Evolutionary conservation across 2,797 vertebrate species (phyloP), one percentile per base, ranked within the genome.

Genomic region (Rhinichthys osculus): DNA sequence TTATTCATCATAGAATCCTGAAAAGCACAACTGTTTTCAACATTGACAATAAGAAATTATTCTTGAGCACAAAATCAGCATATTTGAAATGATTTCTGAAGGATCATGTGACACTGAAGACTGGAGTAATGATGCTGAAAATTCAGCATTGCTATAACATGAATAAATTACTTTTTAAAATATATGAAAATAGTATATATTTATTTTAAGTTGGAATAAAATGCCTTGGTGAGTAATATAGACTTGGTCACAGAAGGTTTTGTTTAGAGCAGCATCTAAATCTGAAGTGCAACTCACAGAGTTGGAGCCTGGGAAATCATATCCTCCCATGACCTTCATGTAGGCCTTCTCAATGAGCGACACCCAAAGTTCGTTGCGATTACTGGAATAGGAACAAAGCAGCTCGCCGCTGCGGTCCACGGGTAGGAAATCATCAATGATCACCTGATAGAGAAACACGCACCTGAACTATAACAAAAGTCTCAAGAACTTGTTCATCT

Each of bases 241-340:
- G 59, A 64, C 14, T 16, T 78, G 19, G 11, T 77, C 35, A 27
- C 21, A 59, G 4, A 40, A 78, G 27, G 23, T 59, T 35, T 47
- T 6, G 30, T 35, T 76, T 59, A 5, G 4, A 59, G 33, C 21
- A 16, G 21, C 17, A 76, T 77, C 17, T 2, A 9, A 67, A 7
- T 40, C 40, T 5, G 7, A 21, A 23, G 64, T 44, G 2, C 4
- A 85, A 95, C 96, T 95, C 92, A 99, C 98, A 69, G 98, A 99
- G 94, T 99, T 99, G 71, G 98, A 99, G 81, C 98, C 98, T 10
- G 98, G 98, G 91, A 99, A 99, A 92, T 99, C 98, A 86, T 99
- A 99, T 84, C 98, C 98, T 86, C 98, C 98, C 98, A 99, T 99
- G 90, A 99, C 97, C 90, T 99, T 99, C 98, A 99, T 99, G 93